Conservation (phyloP, 1,140 invertebrate genomes). For the Drosophila subpulchrella region DNA sequence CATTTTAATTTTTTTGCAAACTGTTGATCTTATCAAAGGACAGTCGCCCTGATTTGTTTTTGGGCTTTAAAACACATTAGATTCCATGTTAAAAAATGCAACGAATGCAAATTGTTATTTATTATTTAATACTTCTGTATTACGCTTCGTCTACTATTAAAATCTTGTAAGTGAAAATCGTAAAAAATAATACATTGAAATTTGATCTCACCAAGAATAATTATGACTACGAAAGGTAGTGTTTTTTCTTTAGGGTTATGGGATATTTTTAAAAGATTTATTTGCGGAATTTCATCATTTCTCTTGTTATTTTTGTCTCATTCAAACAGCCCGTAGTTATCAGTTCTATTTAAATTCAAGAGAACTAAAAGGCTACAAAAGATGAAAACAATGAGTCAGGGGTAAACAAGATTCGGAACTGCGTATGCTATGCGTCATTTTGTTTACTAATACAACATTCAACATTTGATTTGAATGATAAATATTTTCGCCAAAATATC, state of each 20-base stretch:
- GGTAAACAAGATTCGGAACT: conserved; percentile 2
- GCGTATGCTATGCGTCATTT: conserved; percentile 24
- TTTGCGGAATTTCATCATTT: neutral
- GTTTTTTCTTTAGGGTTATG: neutral
- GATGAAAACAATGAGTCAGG: conserved; percentile 26
- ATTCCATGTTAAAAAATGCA: conserved; percentile 73
- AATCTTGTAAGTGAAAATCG: conserved; percentile 71
- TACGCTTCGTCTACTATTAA: conserved; percentile 62
- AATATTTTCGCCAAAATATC: conserved; percentile 10
- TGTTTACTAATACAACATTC: conserved; percentile 24
- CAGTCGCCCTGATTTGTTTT: conserved; percentile 52
- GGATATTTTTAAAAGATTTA: neutral
- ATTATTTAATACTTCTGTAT: conserved; percentile 78
- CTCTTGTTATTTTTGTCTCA: neutral
- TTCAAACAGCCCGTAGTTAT: neutral
- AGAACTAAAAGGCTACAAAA: neutral
- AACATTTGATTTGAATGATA: conserved; percentile 13
- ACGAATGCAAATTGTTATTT: conserved; percentile 81
- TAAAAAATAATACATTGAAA: conserved; percentile 73
- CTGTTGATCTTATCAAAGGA: conserved; percentile 71
- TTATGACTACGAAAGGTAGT: neutral
- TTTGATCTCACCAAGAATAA: conserved; percentile 76
- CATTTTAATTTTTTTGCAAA: conserved; percentile 68
- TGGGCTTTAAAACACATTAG: conserved; percentile 61
- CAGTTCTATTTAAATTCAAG: neutral